These are phyloP conservation scores for Taphrorychus bicolor DNA, from an alignment of 2,888 invertebrate species.

Conservation along the genomic window DNA sequence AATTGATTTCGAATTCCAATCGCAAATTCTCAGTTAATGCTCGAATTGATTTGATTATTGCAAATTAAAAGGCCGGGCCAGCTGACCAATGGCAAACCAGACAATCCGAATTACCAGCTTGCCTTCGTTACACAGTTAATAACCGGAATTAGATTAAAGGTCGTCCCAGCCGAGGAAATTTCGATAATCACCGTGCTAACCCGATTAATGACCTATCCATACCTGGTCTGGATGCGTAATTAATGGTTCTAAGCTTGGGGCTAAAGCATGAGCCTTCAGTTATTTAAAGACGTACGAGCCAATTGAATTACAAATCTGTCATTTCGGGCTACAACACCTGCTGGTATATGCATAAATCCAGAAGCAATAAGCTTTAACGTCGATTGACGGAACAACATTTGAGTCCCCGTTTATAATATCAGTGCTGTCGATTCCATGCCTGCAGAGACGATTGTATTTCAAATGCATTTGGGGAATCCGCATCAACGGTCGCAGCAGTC, in stretches of 20 bases:
- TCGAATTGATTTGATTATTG: constrained; percentile 19
- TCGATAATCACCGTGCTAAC: constrained; percentile 23
- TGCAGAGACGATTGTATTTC: background rate
- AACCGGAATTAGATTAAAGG: constrained; percentile 30
- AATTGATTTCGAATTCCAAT: background rate
- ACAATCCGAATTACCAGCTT: constrained; percentile 20
- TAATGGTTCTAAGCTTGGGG: background rate
- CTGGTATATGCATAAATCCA: background rate
- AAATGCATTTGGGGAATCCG: background rate
- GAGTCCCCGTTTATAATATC: background rate
- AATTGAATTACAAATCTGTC: background rate
- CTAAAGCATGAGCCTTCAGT: background rate
- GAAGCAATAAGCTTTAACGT: background rate
- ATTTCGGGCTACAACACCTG: background rate
- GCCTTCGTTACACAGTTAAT: constrained; percentile 14
- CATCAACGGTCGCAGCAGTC: background rate
- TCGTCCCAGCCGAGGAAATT: constrained; percentile 20
- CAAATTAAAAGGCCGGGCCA: constrained; percentile 25
- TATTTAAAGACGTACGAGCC: background rate
- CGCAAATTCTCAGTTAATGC: constrained; percentile 10
- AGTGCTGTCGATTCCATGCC: background rate
- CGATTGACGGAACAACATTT: background rate
- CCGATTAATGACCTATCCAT: constrained; percentile 3
- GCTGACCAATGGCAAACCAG: constrained; percentile 5
- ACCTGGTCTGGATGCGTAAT: background rate